Conservation (phyloP, 2,888 invertebrate species). For the Dryococelus australis region DNA sequence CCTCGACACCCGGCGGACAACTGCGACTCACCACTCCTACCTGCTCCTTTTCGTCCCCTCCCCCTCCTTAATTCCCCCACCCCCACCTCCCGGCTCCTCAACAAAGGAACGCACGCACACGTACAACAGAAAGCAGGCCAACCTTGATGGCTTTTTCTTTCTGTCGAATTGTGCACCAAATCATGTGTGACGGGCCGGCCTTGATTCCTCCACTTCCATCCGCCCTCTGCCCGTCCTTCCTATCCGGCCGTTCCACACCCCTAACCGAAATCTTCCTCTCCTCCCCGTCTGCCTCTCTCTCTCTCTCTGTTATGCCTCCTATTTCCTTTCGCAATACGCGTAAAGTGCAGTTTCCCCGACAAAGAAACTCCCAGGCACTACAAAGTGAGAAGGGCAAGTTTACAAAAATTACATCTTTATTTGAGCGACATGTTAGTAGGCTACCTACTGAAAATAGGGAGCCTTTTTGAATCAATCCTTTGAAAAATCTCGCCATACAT, state of each 20-base stretch:
- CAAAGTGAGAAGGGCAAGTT: too few relatives aligned
- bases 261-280: neutral
- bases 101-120: neutral
- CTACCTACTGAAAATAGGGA: too few relatives aligned
- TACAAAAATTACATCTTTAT: too few relatives aligned
- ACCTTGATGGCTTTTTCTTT: conserved; percentile 8
- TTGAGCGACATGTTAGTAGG: too few relatives aligned
- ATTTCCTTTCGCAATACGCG: too few relatives aligned
- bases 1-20: neutral
- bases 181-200: conserved; percentile 11
- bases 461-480: too few relatives aligned
- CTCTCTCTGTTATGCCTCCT: too few relatives aligned
- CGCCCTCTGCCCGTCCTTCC: neutral
- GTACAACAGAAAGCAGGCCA: neutral
- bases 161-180: conserved; percentile 11
- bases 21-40: neutral
- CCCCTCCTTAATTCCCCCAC: neutral
- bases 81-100: too few relatives aligned
- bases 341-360: too few relatives aligned
- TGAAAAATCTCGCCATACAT: too few relatives aligned
- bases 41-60: neutral
- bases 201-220: neutral
- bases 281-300: neutral
- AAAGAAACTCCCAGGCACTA: too few relatives aligned
- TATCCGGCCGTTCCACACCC: neutral